Evolutionary conservation across 2,113 vertebrate genomes (phyloP).

Genomic region (Prionailurus viverrinus): DNA sequence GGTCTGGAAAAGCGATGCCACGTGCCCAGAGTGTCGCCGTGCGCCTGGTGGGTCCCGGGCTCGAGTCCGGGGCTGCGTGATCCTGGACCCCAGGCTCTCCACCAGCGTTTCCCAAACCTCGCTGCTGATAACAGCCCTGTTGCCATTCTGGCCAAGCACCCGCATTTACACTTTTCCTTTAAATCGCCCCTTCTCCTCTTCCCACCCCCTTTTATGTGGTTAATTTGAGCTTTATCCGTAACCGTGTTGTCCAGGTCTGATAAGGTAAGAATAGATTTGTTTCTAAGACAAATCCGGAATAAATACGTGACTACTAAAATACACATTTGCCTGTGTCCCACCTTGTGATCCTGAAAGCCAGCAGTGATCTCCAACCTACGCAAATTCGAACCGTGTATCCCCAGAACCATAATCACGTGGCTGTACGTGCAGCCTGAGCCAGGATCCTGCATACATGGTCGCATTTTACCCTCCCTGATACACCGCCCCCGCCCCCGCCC

Average conservation of each 20-base stretch:
- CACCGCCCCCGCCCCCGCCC: no score
- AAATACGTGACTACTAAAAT: background rate
- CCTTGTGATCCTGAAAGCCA: background rate
- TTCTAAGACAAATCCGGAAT: background rate
- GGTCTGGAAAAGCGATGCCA: background rate
- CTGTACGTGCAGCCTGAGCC: accelerated
- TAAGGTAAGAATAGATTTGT: background rate
- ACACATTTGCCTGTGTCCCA: background rate
- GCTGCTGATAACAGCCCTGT: no score
- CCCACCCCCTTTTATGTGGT: no score
- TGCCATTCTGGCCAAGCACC: background rate
- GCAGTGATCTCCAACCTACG: background rate
- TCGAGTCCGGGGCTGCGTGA: no score
- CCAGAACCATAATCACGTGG: accelerated
- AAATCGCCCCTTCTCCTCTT: background rate
- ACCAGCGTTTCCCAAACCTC: background rate
- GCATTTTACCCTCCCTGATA: background rate
- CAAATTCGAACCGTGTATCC: background rate
- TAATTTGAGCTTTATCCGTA: background rate
- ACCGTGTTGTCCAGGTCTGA: background rate
- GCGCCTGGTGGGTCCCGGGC: accelerated
- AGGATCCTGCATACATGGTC: accelerated
- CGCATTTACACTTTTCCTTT: background rate
- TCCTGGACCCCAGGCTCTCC: background rate
- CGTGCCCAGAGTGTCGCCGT: accelerated